phyloP scores from a whole-genome alignment of 1,140 invertebrate species.

The Lerema accius region DNA sequence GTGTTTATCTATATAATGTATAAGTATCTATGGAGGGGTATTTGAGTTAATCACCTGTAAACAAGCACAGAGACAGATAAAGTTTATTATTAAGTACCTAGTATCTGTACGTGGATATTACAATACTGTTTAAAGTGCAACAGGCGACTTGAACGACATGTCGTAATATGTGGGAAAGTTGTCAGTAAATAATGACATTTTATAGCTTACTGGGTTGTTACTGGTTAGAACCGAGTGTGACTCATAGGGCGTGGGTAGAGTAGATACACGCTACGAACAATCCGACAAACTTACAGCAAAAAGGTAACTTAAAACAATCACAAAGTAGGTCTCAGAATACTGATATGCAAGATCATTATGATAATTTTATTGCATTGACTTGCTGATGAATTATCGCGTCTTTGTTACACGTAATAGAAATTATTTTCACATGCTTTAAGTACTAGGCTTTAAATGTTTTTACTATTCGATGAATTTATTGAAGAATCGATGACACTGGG shows the following conservation, averaged over 20 bases:
- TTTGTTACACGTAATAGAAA: not conserved
- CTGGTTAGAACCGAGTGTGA: constrained; percentile 17
- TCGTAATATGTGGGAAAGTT: constrained; percentile 32
- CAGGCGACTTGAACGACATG: constrained; percentile 9
- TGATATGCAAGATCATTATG: not conserved
- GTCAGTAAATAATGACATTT: constrained; percentile 28
- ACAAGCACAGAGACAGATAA: too few relatives aligned
- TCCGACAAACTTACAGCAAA: constrained; percentile 13
- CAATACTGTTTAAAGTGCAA: constrained; percentile 5
- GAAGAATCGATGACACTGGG: too few relatives aligned
- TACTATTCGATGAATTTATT: too few relatives aligned
- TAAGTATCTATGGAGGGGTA: too few relatives aligned
- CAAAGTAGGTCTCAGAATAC: not conserved
- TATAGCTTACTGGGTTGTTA: constrained; percentile 24
- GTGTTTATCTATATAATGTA: too few relatives aligned
- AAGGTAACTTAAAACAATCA: constrained; percentile 13
- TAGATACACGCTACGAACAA: not conserved
- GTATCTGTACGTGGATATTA: too few relatives aligned
- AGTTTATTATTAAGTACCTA: too few relatives aligned
- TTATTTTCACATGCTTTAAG: not conserved
- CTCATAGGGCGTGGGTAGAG: constrained; percentile 29
- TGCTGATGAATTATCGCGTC: not conserved
- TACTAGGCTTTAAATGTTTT: too few relatives aligned
- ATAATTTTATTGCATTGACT: not conserved
- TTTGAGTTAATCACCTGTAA: too few relatives aligned